Evolutionary conservation across 2,797 vertebrate genomes (phyloP).

Genomic region (Alcedo quadribrachys): DNA sequence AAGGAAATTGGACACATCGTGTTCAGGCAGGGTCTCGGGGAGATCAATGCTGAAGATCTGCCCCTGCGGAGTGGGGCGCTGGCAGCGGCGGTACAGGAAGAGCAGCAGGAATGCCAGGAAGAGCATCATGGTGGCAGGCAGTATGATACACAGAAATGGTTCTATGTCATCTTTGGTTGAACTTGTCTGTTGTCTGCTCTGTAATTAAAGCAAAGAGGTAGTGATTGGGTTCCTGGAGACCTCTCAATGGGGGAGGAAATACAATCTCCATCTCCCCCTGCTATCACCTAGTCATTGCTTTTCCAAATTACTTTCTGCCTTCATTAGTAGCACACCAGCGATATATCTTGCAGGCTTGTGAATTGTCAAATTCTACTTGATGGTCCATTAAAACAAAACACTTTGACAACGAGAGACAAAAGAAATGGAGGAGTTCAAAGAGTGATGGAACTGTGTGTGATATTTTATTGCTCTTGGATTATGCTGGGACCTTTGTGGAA

Average conservation of each 20-base stretch:
- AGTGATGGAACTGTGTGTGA: background rate
- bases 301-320: background rate
- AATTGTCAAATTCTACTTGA: background rate
- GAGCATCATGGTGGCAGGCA: constrained; percentile 81
- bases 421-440: background rate
- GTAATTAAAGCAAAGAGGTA: constrained; percentile 22
- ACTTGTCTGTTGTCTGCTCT: constrained; percentile 75
- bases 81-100: constrained; percentile 77
- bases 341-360: background rate
- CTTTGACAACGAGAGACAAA: background rate
- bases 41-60: constrained; percentile 77
- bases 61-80: constrained; percentile 28
- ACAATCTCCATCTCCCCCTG: background rate
- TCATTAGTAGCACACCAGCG: background rate
- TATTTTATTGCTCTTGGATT: background rate
- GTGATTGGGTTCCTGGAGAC: background rate
- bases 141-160: constrained; percentile 80
- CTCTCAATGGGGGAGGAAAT: background rate
- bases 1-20: constrained; percentile 57
- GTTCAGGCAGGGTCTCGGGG: constrained; percentile 44
- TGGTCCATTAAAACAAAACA: background rate
- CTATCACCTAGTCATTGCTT: background rate
- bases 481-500: accelerated
- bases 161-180: constrained; percentile 78
- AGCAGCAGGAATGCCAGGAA: constrained; percentile 81